These are phyloP conservation scores for Tiaroga cobitis DNA, from an alignment of 2,797 vertebrate species.

Conservation along the genomic window DNA sequence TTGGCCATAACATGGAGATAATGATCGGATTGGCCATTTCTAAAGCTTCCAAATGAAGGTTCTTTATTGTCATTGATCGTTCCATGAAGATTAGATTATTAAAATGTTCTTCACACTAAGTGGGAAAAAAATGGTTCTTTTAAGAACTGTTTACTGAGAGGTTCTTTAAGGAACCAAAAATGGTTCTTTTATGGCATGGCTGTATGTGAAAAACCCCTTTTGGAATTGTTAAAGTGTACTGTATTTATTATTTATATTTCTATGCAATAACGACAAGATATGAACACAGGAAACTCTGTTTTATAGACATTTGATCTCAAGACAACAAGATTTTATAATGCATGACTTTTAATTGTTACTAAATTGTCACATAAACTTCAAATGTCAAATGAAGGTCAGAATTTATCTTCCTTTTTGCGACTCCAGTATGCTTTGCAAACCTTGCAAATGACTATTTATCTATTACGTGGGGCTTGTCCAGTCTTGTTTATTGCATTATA, in stretches of 20 bases:
- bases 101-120: neutral
- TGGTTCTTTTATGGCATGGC: neutral
- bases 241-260: neutral
- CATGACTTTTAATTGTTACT: neutral
- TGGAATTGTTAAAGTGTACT: neutral
- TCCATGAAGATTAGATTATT: neutral
- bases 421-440: neutral
- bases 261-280: neutral
- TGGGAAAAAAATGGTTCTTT: neutral
- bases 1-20: neutral
- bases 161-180: too few species aligned
- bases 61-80: too few species aligned
- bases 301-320: neutral
- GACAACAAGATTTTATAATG: conserved; percentile 8
- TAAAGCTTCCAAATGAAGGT: neutral
- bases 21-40: neutral
- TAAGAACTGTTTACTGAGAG: too few species aligned
- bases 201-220: neutral
- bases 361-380: neutral
- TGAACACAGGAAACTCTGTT: neutral
- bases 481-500: conserved; percentile 9
- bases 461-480: neutral
- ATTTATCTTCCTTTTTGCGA: conserved; percentile 4
- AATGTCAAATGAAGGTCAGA: conserved; percentile 22
- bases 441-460: conserved; percentile 32